Percentiles rank a stretch among this genome's conserved stretches.
These are phyloP conservation scores for Leptocoma aspasia DNA, from an alignment of 2,113 vertebrate species.

Conservation along the genomic window DNA sequence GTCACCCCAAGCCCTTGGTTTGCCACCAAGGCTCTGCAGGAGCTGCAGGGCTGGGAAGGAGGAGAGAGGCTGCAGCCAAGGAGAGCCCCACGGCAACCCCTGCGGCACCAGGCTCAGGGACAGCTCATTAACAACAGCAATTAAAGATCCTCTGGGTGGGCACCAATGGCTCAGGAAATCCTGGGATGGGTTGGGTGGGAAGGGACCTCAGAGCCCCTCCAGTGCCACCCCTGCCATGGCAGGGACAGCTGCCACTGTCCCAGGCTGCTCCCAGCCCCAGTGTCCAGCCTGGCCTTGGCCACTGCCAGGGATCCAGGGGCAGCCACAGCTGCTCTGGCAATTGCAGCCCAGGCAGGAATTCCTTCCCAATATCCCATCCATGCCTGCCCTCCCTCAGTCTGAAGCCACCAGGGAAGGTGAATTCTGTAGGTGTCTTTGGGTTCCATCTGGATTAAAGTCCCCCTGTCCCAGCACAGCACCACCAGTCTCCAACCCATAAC, in stretches of 20 bases:
- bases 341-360: fast-evolving
- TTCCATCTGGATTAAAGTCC: no score
- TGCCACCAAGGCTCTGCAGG: neutral
- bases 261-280: neutral
- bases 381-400: neutral
- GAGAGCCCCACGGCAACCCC: neutral
- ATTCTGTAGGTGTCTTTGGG: no score
- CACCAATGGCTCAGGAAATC: neutral
- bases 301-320: neutral
- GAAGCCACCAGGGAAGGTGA: neutral
- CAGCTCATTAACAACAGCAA: neutral
- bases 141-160: neutral
- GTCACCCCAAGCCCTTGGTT: neutral
- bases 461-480: neutral
- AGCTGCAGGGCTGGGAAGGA: neutral
- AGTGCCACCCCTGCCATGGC: neutral
- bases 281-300: neutral
- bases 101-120: neutral
- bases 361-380: neutral
- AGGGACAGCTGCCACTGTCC: neutral
- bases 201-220: fast-evolving
- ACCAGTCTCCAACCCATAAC: neutral
- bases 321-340: neutral
- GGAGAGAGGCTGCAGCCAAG: neutral
- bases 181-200: fast-evolving